Conservation (phyloP, 2,888 invertebrate genomes). For the Orthosia gracilis region DNA sequence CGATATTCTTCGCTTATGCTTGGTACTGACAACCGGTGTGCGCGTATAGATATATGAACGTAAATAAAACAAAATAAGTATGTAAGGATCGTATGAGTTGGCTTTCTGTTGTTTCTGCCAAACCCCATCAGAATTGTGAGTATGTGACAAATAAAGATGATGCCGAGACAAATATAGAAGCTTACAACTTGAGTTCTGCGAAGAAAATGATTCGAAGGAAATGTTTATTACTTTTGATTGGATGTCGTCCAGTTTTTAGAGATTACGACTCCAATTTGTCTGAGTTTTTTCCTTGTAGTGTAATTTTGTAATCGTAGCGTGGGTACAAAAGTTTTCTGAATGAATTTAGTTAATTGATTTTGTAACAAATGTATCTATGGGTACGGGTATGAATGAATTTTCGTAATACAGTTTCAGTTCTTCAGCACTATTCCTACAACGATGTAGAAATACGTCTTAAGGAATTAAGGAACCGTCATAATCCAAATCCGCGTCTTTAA, state of each 20-base stretch:
- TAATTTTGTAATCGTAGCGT: not conserved
- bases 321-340: not conserved
- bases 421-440: no score
- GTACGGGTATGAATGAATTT: no score
- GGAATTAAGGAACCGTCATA: no score
- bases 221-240: conserved; percentile 52
- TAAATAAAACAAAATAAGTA: no score
- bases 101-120: no score
- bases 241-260: conserved; percentile 52
- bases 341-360: not conserved
- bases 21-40: no score
- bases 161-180: conserved; percentile 52
- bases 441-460: no score
- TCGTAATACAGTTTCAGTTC: no score
- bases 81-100: no score
- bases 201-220: conserved; percentile 40
- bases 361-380: not conserved
- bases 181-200: conserved; percentile 37
- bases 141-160: conserved; percentile 39
- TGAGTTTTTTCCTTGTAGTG: conserved; percentile 24
- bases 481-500: not conserved
- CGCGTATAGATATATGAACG: no score
- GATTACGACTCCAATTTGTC: conserved; percentile 24
- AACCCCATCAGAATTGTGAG: no score
- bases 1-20: no score